Evolutionary conservation across 1,140 invertebrate species (phyloP), one percentile per base, ranked within the genome.

Genomic region (Bombus waltoni): DNA sequence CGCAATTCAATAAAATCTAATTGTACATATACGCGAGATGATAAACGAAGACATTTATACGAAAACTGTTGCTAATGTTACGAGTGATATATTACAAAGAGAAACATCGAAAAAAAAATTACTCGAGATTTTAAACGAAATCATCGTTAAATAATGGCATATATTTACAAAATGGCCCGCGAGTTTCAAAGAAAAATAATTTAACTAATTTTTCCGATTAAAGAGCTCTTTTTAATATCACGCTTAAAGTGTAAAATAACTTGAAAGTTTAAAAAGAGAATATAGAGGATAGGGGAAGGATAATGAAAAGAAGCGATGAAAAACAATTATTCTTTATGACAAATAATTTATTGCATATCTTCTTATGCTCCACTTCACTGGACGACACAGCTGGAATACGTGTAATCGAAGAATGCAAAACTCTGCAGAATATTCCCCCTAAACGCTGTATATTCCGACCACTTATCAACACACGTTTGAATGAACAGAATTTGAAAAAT

Each of bases 141-240:
- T 4, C 15, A 68, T 32, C 13, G 15, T 68, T 35, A 6, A 35
- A 66, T 8, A 68, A 68, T 53, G 1, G 25, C 10, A 3, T 22
- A 22, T 22, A 68, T 68, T 68, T 68, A 22, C 18, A 38, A 68
- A 68, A 68, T 68, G 15, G 18, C 8, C 18, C 66, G 70, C 77
- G 90, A 87, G 87, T 93, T 94, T 91, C 93, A 93, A 88, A 93
- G 18, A 94, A 87, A 94, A 93, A 85, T 93, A 94, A 62, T 62
- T 62, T 62, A 1, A n/a, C 11, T 1, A 62, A 0, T 28, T 13
- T 62, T n/a, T 62, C 28, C 59, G 11, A 62, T n/a, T n/a, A n/a
- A 3, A 62, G 44, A 28, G 18, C 47, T 53, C 47, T 40, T 71
- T 40, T 35, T 35, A 22, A 68, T 68, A 68, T 42, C 6, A 72